Evolutionary conservation across 1,140 invertebrate genomes (phyloP), one percentile per base, ranked within the genome.

Genomic region (Drosophila sp.): DNA sequence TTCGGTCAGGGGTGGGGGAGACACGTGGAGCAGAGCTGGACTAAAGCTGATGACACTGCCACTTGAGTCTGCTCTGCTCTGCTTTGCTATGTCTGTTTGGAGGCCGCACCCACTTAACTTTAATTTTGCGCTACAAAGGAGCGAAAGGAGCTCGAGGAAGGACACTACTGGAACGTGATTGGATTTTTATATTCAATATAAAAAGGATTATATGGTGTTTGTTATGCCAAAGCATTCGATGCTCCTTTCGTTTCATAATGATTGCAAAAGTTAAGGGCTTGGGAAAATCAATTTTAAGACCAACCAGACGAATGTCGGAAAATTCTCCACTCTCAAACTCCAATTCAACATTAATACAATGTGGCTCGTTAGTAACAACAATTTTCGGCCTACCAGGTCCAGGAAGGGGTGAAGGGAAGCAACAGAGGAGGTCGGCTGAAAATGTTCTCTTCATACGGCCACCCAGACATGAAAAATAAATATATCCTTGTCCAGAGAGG

Each of bases 151-250:
- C 3, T 33, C n/a, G 25, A 30, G 29, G 47, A 41, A 35, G 25
- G 17, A 35, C 56, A 38, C 17, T 47, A 40, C 7, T 17, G 40
- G 72, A 56, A 79, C 75, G 78, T 89, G 84, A 89, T 89, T 89
- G 84, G 84, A 83, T 83, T 89, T 83, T 89, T 89, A 84, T 89
- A 89, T 89, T 89, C 84, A 89, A 89, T 89, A 89, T 90, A 89
- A 84, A 89, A 89, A 89, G 84, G 84, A 84, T 89, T 89, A 89
- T 83, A 87, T 76, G 76, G 72, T 70, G 58, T 70, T 82, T 79
- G 66, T 83, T 82, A 32, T 66, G 70, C 76, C 35, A 38, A 56
- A 32, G 57, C 72, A 72, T 70, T 76, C 74, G 72, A 73, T 84
- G 74, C 44, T 50, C 35, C 35, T 38, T 38, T 38, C 44, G 44